Conservation (phyloP, 30 jellyfish, hydroid and myxozoan species). For the Euphysa ruthae region DNA sequence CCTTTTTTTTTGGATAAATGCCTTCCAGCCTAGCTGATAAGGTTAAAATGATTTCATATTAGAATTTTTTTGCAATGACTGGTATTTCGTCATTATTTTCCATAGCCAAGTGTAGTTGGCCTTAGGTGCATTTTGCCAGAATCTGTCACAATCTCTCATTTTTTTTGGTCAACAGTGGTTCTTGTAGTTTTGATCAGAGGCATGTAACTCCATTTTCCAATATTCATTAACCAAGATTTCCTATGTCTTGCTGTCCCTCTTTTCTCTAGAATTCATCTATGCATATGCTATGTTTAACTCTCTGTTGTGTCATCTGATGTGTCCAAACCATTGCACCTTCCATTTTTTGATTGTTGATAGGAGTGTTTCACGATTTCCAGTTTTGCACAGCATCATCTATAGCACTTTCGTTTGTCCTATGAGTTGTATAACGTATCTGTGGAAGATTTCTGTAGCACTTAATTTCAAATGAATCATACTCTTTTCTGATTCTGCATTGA, state of each 20-base stretch:
- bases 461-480: slow-evolving; percentile 1
- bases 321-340: slow-evolving; percentile 6
- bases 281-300: slow-evolving; percentile 8
- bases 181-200: too few species aligned
- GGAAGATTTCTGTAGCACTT: not conserved
- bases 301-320: not conserved
- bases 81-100: too few species aligned
- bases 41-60: too few species aligned
- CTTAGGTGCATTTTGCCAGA: too few species aligned
- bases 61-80: too few species aligned
- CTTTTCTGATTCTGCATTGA: too few species aligned
- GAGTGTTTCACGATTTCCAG: not conserved
- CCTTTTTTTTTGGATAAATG: too few species aligned
- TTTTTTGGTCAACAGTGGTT: not conserved
- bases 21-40: too few species aligned
- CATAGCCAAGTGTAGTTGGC: too few species aligned
- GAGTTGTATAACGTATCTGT: slow-evolving; percentile 5
- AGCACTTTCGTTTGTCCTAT: not conserved
- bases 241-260: not conserved
- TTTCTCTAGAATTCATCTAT: not conserved
- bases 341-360: not conserved
- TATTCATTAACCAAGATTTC: too few species aligned
- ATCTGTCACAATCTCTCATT: too few species aligned
- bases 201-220: too few species aligned
- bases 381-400: not conserved